phyloP scores from a whole-genome alignment of 2,888 invertebrate species.

The Caenorhabditis becei region DNA sequence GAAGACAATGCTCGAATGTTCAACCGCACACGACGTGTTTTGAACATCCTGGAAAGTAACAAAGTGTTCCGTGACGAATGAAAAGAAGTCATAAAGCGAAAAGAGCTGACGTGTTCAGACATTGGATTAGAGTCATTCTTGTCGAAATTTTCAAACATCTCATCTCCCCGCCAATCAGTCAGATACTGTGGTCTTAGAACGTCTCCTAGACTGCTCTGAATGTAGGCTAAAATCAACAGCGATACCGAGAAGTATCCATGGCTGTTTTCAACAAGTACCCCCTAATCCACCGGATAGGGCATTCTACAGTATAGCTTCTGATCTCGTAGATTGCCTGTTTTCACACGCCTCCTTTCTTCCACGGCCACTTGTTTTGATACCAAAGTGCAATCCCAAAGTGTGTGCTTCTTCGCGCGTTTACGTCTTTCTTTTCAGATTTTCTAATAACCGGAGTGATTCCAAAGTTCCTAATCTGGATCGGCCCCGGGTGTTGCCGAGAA shows the following conservation, averaged over 20 bases:
- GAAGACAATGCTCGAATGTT: conserved; percentile 32
- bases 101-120: conserved; percentile 33
- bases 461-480: conserved; percentile 15
- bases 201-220: background rate
- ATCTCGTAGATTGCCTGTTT: conserved; percentile 36
- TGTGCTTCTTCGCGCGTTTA: background rate
- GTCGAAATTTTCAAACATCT: conserved; percentile 18
- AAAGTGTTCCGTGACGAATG: conserved; percentile 26
- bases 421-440: conserved; percentile 8
- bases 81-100: conserved; percentile 5
- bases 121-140: conserved; percentile 46
- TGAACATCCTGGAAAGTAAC: conserved; percentile 35
- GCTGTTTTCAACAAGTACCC: conserved; percentile 22
- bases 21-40: conserved; percentile 10
- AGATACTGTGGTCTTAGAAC: background rate
- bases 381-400: conserved; percentile 37
- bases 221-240: background rate
- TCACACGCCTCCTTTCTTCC: conserved; percentile 14
- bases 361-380: conserved; percentile 49
- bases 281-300: conserved; percentile 34
- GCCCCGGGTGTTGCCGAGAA: background rate
- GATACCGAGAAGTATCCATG: conserved; percentile 15
- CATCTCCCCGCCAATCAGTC: background rate
- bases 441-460: background rate
- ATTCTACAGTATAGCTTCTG: conserved; percentile 42